phyloP scores from a whole-genome alignment of 2,113 vertebrate genomes.

The Ailuropoda melanoleuca region DNA sequence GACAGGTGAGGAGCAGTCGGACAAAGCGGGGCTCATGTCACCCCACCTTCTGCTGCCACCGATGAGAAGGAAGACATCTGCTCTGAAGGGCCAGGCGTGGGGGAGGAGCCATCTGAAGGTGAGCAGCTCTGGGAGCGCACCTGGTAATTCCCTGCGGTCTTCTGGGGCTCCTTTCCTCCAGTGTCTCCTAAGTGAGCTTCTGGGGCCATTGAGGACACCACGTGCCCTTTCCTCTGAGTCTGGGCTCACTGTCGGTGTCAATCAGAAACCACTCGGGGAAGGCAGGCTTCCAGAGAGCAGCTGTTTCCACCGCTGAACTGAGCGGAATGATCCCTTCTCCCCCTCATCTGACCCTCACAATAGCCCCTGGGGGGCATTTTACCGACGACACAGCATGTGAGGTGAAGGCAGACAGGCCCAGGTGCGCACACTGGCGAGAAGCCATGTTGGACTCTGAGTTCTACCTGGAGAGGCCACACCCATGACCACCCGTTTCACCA shows the following conservation, averaged over 20 bases:
- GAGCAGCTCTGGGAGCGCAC: no score
- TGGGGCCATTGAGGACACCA: accelerated
- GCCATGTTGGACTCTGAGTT: accelerated
- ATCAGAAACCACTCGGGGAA: background rate
- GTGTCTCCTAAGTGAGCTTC: background rate
- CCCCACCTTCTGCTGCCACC: background rate
- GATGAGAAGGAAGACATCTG: background rate
- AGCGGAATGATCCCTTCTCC: accelerated
- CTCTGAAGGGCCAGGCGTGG: background rate
- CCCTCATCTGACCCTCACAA: background rate
- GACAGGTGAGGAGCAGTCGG: background rate
- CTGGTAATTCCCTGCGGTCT: background rate
- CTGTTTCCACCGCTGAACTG: accelerated
- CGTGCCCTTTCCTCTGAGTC: accelerated
- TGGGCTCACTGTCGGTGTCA: no score
- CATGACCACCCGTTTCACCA: accelerated
- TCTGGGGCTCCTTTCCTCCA: background rate
- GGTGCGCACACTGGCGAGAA: background rate
- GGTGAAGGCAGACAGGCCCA: background rate
- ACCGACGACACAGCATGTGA: accelerated
- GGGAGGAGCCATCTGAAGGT: background rate
- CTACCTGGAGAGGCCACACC: background rate
- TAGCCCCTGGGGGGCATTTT: background rate
- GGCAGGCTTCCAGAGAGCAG: background rate
- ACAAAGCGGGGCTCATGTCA: background rate